Conservation (phyloP, 2,113 vertebrate species). For the Zosterops hypoxanthus region DNA sequence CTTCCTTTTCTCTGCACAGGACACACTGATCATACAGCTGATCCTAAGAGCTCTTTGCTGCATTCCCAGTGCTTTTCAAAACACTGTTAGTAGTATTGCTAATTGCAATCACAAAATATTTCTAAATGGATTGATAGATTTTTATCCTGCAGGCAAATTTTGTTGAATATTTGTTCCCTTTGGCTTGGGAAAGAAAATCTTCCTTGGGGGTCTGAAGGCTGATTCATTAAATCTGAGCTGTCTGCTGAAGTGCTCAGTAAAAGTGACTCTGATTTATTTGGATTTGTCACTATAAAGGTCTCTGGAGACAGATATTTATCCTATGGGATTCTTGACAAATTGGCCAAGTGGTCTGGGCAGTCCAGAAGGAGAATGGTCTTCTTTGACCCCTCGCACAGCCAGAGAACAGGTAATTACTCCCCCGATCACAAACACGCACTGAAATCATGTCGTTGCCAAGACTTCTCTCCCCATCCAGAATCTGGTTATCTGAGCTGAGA, state of each 20-base stretch:
- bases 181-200: constrained; percentile 31
- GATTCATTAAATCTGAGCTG: constrained; percentile 65
- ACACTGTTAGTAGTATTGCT: not conserved
- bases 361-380: constrained; percentile 37
- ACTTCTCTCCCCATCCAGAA: not conserved
- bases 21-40: not conserved
- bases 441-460: not conserved
- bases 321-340: constrained; percentile 75
- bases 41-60: not conserved
- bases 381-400: constrained; percentile 46
- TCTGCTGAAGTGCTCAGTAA: constrained; percentile 65
- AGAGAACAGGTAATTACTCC: constrained; percentile 54
- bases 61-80: not conserved
- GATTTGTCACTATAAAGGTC: constrained; percentile 74
- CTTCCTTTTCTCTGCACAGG: not conserved
- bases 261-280: constrained; percentile 80
- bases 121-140: not conserved
- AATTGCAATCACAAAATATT: not conserved
- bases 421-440: not conserved
- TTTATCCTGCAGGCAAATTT: constrained; percentile 3
- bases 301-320: constrained; percentile 76
- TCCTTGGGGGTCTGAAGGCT: constrained; percentile 70
- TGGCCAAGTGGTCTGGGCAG: constrained; percentile 27
- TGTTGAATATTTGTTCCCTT: not conserved
- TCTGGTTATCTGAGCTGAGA: not conserved